These are phyloP conservation scores for Tinea trinotella DNA, from an alignment of 2,888 invertebrate genomes.

Conservation along the genomic window DNA sequence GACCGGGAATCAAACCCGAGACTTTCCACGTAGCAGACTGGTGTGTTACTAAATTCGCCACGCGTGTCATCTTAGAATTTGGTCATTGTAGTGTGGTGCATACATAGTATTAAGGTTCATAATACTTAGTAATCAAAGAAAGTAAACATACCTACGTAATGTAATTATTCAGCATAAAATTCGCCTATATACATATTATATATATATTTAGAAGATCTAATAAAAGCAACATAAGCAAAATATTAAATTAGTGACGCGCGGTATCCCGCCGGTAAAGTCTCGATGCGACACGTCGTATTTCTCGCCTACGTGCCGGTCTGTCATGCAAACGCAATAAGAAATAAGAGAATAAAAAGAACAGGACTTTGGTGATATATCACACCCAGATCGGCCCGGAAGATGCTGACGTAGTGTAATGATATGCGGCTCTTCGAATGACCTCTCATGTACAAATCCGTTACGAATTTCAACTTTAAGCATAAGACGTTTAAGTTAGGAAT, in stretches of 20 bases:
- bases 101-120: too few relatives aligned
- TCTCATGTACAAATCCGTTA: background rate
- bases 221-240: slow-evolving; percentile 25
- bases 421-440: slow-evolving; percentile 1
- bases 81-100: too few relatives aligned
- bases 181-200: too few relatives aligned
- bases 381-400: slow-evolving; percentile 40
- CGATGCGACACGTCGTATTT: slow-evolving; percentile 35
- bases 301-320: slow-evolving; percentile 38
- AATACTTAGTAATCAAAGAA: too few relatives aligned
- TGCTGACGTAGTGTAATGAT: slow-evolving; percentile 33
- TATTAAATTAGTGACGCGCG: slow-evolving; percentile 42
- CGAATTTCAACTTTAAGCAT: background rate
- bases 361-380: slow-evolving; percentile 40
- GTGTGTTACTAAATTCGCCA: too few relatives aligned
- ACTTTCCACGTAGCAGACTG: too few relatives aligned
- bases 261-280: slow-evolving; percentile 22
- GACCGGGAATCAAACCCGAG: too few relatives aligned
- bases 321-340: slow-evolving; percentile 42
- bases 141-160: too few relatives aligned
- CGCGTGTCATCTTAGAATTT: too few relatives aligned
- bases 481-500: too few relatives aligned
- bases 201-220: slow-evolving; percentile 22
- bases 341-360: slow-evolving; percentile 41
- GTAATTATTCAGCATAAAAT: background rate